A percentile compares a stretch with the other conserved stretches of the same genome.
Evolutionary conservation across 2,113 vertebrate genomes (phyloP).

Genomic region (Cisticola juncidis): DNA sequence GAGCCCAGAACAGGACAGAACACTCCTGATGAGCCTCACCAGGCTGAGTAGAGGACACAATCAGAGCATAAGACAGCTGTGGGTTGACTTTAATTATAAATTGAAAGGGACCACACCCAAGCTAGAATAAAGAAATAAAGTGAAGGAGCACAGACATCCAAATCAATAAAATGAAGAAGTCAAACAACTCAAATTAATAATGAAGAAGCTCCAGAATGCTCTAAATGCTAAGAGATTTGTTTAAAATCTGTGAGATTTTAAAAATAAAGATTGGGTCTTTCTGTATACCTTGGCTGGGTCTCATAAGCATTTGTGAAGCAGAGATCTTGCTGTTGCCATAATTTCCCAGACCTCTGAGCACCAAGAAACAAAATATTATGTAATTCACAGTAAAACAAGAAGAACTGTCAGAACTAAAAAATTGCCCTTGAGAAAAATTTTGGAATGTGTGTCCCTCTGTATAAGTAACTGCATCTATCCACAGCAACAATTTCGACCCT

Average conservation of each 20-base stretch:
- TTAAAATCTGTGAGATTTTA: neutral
- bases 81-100: neutral
- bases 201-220: neutral
- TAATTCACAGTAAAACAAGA: neutral
- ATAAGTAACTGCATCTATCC: neutral
- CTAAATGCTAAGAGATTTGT: neutral
- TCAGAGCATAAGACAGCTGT: neutral
- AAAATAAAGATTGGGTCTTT: neutral
- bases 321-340: neutral
- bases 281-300: neutral
- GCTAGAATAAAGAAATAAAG: neutral
- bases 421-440: neutral
- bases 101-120: neutral
- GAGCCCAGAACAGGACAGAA: neutral
- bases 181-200: neutral
- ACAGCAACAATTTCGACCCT: neutral
- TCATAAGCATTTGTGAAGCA: neutral
- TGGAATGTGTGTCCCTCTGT: accelerated
- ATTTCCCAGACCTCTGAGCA: neutral
- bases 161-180: accelerated
- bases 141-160: neutral
- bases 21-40: too few relatives aligned
- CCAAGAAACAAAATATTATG: neutral
- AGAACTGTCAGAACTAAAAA: neutral
- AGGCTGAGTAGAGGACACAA: neutral